Conservation (phyloP, 2,113 vertebrate genomes). For the Sceloporus tristichus region DNA sequence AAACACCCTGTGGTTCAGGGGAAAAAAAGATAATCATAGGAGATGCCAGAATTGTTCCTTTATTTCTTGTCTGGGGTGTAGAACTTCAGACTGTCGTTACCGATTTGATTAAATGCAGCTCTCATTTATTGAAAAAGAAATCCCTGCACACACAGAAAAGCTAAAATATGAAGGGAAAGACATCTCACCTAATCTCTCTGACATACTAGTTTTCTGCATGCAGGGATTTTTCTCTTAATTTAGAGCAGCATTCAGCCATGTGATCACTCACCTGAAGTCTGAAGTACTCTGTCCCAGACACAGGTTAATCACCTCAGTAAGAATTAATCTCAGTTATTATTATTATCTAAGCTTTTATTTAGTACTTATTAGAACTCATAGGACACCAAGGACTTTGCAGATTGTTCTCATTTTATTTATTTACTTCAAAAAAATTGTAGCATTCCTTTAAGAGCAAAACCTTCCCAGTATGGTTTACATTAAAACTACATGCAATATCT, state of each 20-base stretch:
- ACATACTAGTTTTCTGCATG: background rate
- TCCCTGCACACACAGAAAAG: background rate
- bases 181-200: background rate
- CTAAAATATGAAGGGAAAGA: background rate
- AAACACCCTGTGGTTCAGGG: constrained; percentile 72
- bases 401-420: constrained; percentile 71
- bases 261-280: background rate
- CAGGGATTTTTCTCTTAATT: background rate
- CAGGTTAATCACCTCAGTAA: background rate
- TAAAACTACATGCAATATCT: background rate
- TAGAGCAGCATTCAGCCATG: background rate
- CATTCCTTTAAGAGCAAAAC: background rate
- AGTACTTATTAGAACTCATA: constrained; percentile 77
- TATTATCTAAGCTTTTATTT: constrained; percentile 70
- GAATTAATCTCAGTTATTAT: background rate
- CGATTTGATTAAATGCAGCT: background rate
- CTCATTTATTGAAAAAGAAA: background rate
- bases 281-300: background rate
- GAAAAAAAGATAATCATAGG: constrained; percentile 73
- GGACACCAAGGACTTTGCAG: constrained; percentile 76
- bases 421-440: background rate
- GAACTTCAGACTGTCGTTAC: background rate
- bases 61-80: constrained; percentile 46
- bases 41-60: constrained; percentile 72
- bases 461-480: background rate